A percentile compares a stretch with the other conserved stretches of the same genome.
These are phyloP conservation scores for Aphelenchoides fujianensis DNA, from an alignment of 1,140 invertebrate genomes.

Conservation along the genomic window DNA sequence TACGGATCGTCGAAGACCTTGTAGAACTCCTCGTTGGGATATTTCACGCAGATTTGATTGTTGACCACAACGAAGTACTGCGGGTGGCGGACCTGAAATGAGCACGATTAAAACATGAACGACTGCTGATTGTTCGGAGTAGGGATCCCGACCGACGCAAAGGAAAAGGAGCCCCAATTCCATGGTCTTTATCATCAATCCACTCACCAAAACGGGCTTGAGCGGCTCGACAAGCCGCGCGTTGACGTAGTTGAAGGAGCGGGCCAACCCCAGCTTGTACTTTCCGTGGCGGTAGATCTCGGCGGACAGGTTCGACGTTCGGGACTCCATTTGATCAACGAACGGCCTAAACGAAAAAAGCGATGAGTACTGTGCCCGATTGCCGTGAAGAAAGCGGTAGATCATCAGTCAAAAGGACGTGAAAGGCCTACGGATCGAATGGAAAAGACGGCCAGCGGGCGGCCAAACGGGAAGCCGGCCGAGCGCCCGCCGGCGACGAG, in stretches of 20 bases:
- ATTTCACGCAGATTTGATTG: slow-evolving; percentile 16
- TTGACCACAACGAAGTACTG: slow-evolving; percentile 2
- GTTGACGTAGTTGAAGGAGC: slow-evolving; percentile 15
- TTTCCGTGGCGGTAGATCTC: slow-evolving; percentile 44
- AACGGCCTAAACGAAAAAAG: too few relatives aligned
- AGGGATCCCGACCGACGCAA: too few relatives aligned
- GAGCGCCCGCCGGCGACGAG: too few relatives aligned
- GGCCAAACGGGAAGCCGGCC: too few relatives aligned
- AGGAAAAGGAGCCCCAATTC: background rate
- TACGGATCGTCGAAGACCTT: slow-evolving; percentile 4
- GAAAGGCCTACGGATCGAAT: too few relatives aligned
- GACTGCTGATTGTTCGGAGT: too few relatives aligned
- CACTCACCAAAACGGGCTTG: slow-evolving; percentile 3
- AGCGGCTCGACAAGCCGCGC: slow-evolving; percentile 8
- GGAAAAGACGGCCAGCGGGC: too few relatives aligned
- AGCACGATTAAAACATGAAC: background rate
- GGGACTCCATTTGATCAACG: slow-evolving; percentile 41
- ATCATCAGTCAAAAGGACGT: too few relatives aligned
- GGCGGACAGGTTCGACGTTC: slow-evolving; percentile 42
- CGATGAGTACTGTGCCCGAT: too few relatives aligned
- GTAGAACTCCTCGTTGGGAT: slow-evolving; percentile 8
- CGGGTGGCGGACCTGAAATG: slow-evolving; percentile 18
- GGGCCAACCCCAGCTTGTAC: slow-evolving; percentile 31
- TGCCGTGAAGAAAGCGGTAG: too few relatives aligned
- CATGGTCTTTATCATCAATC: too few relatives aligned